Base-by-base conservation (phyloP, 2,888 invertebrate species). In the Drosophila bunnanda region DNA sequence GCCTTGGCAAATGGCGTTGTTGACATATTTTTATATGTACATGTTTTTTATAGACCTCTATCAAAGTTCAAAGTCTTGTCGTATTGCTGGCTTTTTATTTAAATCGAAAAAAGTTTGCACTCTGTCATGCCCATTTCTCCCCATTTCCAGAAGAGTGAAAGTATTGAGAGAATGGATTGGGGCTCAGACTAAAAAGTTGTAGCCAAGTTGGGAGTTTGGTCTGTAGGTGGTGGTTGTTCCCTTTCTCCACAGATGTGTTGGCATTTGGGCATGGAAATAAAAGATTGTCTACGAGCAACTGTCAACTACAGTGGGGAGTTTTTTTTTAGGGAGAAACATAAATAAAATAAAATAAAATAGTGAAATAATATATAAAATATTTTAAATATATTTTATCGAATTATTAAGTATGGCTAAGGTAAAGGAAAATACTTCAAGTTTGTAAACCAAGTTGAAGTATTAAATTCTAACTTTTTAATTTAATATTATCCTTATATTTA, bases 31-130 rank as follows among this genome's bases (percentile, higher is more conserved):
- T 20, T 64, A 61, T 28, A 43, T 59, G 54, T 70, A 57, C 55
- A 50, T 61, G 46, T 70, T 64, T 76, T 83, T 79, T 84, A 89
- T 69, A 48, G 61, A 75, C 38, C 67, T 69, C 78, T 77, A 83
- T 88, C 84, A 88, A 86, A 83, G 84, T 88, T 83, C 69, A 86
- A 88, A 88, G 70, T 86, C 84, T 75, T 66, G 68, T 73, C 69
- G 72, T 44, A 57, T 60, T 69, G 69, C 72, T 74, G 74, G 52
- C 68, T 72, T 80, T 85, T 76, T 77, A 85, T 88, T 83, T 86
- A 86, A 86, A 89, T 88, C 86, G 87, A 86, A 83, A 80, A 68
- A 82, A 77, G 70, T 69, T 79, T 84, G 68, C 78, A 67, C 55
- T 55, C 34, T 41, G 70, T 44, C 55, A 70, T 58, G 54, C 32